These are phyloP conservation scores for Megalonaias nervosa DNA, from an alignment of 1,140 invertebrate genomes.

Conservation along the genomic window DNA sequence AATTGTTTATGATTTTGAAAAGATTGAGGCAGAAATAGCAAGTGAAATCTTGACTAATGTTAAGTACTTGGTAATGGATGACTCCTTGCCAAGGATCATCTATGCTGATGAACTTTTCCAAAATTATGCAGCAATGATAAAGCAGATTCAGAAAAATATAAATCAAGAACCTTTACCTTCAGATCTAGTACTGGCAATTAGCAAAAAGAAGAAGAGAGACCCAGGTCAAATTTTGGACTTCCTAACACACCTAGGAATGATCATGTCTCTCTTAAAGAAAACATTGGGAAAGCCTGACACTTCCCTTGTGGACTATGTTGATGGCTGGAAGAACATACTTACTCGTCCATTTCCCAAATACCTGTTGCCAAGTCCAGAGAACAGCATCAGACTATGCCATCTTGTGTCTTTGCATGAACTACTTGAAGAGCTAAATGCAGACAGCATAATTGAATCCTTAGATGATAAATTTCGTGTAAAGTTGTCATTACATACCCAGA, in stretches of 20 bases:
- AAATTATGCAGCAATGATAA: conserved; percentile 7
- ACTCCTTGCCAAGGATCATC: conserved; percentile 7
- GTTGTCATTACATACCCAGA: not conserved
- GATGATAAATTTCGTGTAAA: conserved; percentile 1
- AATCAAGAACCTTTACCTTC: conserved; percentile 8
- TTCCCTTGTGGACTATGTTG: conserved; percentile 1
- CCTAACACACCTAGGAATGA: conserved; percentile 21
- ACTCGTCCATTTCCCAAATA: conserved; percentile 7
- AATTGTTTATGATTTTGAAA: no score
- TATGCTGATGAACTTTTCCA: conserved; percentile 25
- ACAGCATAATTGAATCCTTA: conserved; percentile 14
- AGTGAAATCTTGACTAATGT: conserved; percentile 4
- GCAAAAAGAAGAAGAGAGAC: not conserved
- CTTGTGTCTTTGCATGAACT: conserved; percentile 19
- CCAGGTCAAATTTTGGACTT: conserved; percentile 9
- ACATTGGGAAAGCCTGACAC: conserved; percentile 6
- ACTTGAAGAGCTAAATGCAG: conserved; percentile 21
- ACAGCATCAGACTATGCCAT: conserved; percentile 12
- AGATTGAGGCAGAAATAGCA: no score
- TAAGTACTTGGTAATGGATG: not conserved
- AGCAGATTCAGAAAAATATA: conserved; percentile 1
- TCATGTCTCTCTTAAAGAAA: conserved; percentile 20
- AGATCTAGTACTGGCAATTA: conserved; percentile 4
- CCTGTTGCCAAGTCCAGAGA: conserved; percentile 8
- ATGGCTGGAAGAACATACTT: conserved; percentile 1